Evolutionary conservation across 2,113 vertebrate genomes (phyloP).

Genomic region (Hassar affinis): DNA sequence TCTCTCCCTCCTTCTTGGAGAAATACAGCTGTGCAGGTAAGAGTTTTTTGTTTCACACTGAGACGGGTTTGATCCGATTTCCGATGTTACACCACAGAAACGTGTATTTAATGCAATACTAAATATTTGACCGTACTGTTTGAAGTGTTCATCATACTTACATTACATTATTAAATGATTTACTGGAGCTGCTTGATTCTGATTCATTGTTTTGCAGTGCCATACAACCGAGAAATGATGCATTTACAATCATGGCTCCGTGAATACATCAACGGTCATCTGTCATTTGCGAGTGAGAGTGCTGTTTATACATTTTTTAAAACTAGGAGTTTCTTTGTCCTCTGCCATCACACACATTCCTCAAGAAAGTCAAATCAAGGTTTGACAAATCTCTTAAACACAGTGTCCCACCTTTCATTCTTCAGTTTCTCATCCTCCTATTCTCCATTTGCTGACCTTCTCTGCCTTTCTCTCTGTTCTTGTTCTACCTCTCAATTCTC

Average conservation of each 20-base stretch:
- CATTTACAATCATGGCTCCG: not conserved
- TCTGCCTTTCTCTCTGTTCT: not conserved
- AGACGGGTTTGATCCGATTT: slow-evolving; percentile 1
- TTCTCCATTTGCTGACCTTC: slow-evolving; percentile 1
- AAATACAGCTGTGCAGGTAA: slow-evolving; percentile 29
- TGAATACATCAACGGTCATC: not conserved
- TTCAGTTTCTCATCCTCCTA: not conserved
- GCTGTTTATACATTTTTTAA: not conserved
- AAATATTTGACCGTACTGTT: not conserved
- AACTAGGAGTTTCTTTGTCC: not conserved
- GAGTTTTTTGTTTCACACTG: slow-evolving; percentile 3
- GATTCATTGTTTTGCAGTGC: not conserved
- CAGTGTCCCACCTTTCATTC: not conserved
- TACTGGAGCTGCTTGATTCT: not conserved
- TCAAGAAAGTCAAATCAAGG: not conserved
- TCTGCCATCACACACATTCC: slow-evolving; percentile 5
- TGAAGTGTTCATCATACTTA: not conserved
- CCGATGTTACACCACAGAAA: not conserved
- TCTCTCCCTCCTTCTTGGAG: not conserved
- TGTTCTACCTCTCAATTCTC: not conserved
- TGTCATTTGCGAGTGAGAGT: not conserved
- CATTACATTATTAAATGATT: not conserved
- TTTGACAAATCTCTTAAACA: not conserved
- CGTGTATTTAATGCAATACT: not conserved
- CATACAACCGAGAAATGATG: not conserved